Percentiles rank a stretch among this genome's conserved stretches.
Evolutionary conservation across 2,888 invertebrate genomes (phyloP).

Genomic region (Caradrina kadenii): DNA sequence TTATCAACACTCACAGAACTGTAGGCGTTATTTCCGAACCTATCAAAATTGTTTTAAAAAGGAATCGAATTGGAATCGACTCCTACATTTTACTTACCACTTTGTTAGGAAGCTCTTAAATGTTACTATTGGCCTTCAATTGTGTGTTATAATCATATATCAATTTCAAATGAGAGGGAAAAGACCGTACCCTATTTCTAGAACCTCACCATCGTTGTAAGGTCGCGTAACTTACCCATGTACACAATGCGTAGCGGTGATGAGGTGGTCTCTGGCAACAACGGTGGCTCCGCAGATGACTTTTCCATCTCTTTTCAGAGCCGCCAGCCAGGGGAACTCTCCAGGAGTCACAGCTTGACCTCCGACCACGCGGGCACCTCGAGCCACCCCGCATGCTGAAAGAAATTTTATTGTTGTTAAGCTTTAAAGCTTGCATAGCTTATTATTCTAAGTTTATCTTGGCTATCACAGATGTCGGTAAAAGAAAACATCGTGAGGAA

Average conservation of each 20-base stretch:
- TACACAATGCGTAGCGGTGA: constrained; percentile 95
- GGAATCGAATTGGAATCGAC: neutral
- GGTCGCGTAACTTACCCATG: constrained; percentile 90
- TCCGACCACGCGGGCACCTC: constrained; percentile 92
- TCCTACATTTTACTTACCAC: neutral
- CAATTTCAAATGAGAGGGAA: neutral
- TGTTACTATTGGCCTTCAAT: neutral
- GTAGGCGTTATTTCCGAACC: neutral
- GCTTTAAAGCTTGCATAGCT: neutral
- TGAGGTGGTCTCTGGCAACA: constrained; percentile 92
- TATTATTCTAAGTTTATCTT: too few species aligned
- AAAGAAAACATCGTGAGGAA: too few species aligned
- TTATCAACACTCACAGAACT: neutral
- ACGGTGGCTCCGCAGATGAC: constrained; percentile 94
- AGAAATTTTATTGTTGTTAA: constrained; percentile 1
- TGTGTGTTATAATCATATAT: neutral
- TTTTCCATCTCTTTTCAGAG: constrained; percentile 91
- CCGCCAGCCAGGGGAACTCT: constrained; percentile 95
- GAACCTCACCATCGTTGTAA: neutral
- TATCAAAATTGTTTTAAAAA: neutral
- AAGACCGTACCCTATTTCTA: neutral
- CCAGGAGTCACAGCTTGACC: constrained; percentile 92
- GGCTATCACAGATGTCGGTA: too few species aligned
- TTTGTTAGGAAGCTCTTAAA: neutral
- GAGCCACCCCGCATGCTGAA: constrained; percentile 89